These are phyloP conservation scores for Melanargia galathea DNA, from an alignment of 2,888 invertebrate genomes.

Conservation along the genomic window DNA sequence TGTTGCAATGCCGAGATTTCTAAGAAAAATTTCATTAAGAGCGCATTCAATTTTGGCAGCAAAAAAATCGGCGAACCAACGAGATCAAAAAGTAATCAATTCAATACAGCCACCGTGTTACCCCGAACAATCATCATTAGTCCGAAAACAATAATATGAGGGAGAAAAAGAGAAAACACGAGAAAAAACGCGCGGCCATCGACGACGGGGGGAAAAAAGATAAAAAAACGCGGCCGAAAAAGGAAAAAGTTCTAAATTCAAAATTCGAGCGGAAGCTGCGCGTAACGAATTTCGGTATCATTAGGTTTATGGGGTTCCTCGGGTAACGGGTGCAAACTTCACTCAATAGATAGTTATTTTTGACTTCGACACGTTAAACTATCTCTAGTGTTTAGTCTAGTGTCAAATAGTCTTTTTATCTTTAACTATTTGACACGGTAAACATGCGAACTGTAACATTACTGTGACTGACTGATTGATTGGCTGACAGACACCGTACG, in stretches of 20 bases:
- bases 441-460: no score
- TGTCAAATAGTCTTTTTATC: no score
- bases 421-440: no score
- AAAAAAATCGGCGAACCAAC: constrained; percentile 41
- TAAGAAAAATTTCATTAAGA: constrained; percentile 43
- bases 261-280: constrained; percentile 74
- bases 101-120: constrained; percentile 60
- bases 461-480: no score
- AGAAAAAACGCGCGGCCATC: constrained; percentile 51
- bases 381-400: no score
- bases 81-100: constrained; percentile 48
- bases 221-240: constrained; percentile 49
- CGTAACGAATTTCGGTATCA: constrained; percentile 76
- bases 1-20: constrained; percentile 27
- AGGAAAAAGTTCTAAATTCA: constrained; percentile 65
- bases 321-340: neutral
- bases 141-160: constrained; percentile 37
- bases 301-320: constrained; percentile 52
- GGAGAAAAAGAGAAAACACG: constrained; percentile 45
- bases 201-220: constrained; percentile 47
- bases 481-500: no score
- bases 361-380: no score
- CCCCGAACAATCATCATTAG: constrained; percentile 62
- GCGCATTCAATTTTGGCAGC: constrained; percentile 40
- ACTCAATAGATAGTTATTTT: no score